These are phyloP conservation scores for Syrphus vitripennis DNA, from an alignment of 2,888 invertebrate species.

Conservation along the genomic window DNA sequence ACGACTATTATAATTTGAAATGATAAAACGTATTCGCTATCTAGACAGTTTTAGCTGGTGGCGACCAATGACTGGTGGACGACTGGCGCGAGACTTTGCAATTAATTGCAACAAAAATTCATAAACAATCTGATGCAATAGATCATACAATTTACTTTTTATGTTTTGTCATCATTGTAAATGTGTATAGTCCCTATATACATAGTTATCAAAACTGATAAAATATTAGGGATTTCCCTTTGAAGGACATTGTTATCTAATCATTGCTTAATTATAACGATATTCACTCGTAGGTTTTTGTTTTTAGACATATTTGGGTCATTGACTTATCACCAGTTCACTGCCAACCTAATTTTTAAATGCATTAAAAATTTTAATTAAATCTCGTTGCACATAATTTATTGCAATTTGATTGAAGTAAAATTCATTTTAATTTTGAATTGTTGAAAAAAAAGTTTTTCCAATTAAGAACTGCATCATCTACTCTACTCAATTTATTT, in stretches of 20 bases:
- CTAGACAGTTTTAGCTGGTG: neutral
- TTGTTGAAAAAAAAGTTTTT: too few species aligned
- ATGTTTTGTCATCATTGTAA: neutral
- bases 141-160: neutral
- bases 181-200: neutral
- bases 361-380: too few species aligned
- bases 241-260: neutral
- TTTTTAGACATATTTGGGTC: neutral
- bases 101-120: neutral
- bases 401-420: too few species aligned
- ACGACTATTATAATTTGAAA: too few species aligned
- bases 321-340: neutral
- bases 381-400: too few species aligned
- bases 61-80: neutral
- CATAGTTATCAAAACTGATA: too few species aligned
- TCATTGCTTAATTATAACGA: neutral
- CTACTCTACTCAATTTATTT: neutral
- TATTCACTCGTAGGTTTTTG: neutral
- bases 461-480: too few species aligned
- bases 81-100: neutral
- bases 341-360: too few species aligned
- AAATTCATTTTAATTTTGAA: too few species aligned
- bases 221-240: conserved; percentile 5
- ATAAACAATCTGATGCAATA: conserved; percentile 14
- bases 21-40: neutral